phyloP scores from a whole-genome alignment of 1,140 invertebrate genomes.

The Augochlora pura region DNA sequence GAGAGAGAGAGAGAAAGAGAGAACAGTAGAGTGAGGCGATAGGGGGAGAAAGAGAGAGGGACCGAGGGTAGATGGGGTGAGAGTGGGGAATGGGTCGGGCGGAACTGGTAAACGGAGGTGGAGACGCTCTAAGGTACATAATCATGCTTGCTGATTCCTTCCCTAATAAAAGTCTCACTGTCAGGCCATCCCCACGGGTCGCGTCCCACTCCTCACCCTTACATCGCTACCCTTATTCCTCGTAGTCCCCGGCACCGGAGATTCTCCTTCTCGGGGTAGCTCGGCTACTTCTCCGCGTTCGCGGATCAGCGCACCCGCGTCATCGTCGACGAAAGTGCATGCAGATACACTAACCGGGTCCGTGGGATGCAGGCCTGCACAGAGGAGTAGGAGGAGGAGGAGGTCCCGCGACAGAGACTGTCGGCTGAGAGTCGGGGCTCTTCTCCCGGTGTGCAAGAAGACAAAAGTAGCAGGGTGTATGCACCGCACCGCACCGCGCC shows the following conservation, averaged over 20 bases:
- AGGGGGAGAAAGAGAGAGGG: constrained; percentile 9
- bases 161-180: constrained; percentile 81
- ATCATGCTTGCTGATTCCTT: constrained; percentile 80
- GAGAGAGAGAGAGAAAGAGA: not conserved
- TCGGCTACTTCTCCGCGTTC: constrained; percentile 58
- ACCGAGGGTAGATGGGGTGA: not conserved
- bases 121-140: constrained; percentile 78
- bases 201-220: constrained; percentile 15
- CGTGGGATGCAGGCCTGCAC: constrained; percentile 65
- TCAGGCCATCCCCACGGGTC: constrained; percentile 62
- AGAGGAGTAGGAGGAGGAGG: not conserved
- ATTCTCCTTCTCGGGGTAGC: constrained; percentile 51
- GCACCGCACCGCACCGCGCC: constrained; percentile 8
- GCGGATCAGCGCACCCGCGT: constrained; percentile 62
- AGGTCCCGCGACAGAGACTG: constrained; percentile 36
- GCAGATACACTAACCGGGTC: constrained; percentile 31
- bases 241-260: not conserved
- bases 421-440: not conserved
- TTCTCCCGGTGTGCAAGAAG: constrained; percentile 32
- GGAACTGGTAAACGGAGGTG: constrained; percentile 59
- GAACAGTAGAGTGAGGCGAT: not conserved
- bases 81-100: constrained; percentile 6
- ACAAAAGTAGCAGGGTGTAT: constrained; percentile 51
- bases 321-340: constrained; percentile 71
- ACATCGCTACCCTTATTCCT: not conserved